phyloP scores from a whole-genome alignment of 37 sponge, comb jelly and placozoan genomes.

The Cliona cf. orientalis region DNA sequence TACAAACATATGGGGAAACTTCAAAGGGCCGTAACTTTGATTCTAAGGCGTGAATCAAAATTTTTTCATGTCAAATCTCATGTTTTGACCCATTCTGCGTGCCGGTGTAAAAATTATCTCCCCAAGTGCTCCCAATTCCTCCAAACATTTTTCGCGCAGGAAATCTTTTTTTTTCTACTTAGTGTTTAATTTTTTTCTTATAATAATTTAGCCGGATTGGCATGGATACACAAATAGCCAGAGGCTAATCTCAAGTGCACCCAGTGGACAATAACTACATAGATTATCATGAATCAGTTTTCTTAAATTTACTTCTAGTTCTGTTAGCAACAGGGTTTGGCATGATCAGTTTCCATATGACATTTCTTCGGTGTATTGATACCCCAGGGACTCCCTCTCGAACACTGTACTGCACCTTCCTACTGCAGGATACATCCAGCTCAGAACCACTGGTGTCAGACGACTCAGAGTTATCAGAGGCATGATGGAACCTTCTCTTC shows the following conservation, averaged over 20 bases:
- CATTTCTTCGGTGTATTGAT: background rate
- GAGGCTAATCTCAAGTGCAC: background rate
- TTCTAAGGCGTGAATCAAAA: too few relatives aligned
- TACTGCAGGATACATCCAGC: background rate
- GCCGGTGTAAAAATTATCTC: too few relatives aligned
- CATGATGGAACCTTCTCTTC: background rate
- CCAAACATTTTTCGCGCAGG: background rate
- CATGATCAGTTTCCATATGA: background rate
- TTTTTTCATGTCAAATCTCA: too few relatives aligned
- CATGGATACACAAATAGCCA: too few relatives aligned
- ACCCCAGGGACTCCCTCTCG: background rate
- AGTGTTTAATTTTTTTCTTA: too few relatives aligned
- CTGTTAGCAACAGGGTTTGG: background rate
- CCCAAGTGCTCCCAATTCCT: background rate
- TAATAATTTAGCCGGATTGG: too few relatives aligned
- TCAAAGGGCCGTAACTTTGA: too few relatives aligned
- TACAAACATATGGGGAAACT: too few relatives aligned
- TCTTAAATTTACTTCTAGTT: background rate
- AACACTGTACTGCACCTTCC: background rate
- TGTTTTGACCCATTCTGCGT: too few relatives aligned
- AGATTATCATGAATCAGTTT: too few relatives aligned
- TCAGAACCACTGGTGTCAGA: background rate
- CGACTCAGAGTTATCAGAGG: background rate
- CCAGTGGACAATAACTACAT: too few relatives aligned
- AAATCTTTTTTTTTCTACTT: too few relatives aligned